A percentile compares a stretch with the other conserved stretches of the same genome.
phyloP scores from a whole-genome alignment of 1,140 invertebrate species.

The Trypoxylus dichotomus region DNA sequence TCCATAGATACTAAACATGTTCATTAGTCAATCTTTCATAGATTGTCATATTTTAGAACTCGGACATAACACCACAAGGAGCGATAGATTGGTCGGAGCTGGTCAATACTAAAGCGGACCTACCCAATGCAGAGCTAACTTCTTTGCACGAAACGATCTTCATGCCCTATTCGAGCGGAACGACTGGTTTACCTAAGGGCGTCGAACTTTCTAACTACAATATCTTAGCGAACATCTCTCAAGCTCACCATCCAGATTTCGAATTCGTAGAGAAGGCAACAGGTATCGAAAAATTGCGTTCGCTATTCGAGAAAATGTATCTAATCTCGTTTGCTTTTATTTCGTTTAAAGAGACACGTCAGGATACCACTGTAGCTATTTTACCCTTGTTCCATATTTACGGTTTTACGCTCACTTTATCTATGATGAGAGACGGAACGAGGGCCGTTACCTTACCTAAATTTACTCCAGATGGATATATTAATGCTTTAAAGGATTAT shows the following conservation, averaged over 20 bases:
- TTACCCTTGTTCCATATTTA: conserved; percentile 88
- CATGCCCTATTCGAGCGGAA: conserved; percentile 81
- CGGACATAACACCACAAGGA: conserved; percentile 37
- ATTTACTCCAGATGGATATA: conserved; percentile 69
- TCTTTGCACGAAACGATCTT: conserved; percentile 57
- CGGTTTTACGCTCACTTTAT: conserved; percentile 65
- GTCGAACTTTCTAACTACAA: conserved; percentile 77
- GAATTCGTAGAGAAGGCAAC: neutral
- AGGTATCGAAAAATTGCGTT: neutral
- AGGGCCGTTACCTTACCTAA: conserved; percentile 73
- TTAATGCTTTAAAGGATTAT: conserved; percentile 60
- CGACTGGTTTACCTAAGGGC: conserved; percentile 89
- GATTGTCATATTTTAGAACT: neutral
- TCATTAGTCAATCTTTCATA: neutral
- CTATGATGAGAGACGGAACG: conserved; percentile 62
- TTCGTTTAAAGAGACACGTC: conserved; percentile 53
- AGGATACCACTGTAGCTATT: conserved; percentile 63
- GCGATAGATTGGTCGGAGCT: conserved; percentile 61
- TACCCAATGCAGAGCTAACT: conserved; percentile 50
- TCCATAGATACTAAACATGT: neutral
- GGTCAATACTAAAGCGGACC: conserved; percentile 45
- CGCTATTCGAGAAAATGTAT: neutral
- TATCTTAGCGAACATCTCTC: conserved; percentile 58
- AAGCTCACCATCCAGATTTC: conserved; percentile 32
- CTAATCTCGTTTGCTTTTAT: neutral